Percentiles rank a stretch among this genome's conserved stretches.
Conservation (phyloP, 2,797 vertebrate genomes). For the Myiothlypis chrysogaster region DNA sequence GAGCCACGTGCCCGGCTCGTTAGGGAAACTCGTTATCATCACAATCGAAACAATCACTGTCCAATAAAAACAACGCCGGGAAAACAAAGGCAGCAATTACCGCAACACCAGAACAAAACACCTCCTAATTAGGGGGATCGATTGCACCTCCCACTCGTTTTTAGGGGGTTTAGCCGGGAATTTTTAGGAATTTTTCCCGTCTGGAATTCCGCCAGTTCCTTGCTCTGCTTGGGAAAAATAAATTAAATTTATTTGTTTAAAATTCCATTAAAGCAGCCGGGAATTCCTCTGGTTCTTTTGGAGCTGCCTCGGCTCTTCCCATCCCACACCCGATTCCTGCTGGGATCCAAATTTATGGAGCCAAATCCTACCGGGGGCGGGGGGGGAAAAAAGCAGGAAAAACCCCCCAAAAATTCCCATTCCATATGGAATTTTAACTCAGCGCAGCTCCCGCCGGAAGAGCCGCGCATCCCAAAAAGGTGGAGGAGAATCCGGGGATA, state of each 20-base stretch:
- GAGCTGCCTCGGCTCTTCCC: accelerated
- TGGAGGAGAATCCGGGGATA: not conserved
- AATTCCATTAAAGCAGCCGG: accelerated
- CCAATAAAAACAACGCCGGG: not conserved
- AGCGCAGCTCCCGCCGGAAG: not conserved
- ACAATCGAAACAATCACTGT: not conserved
- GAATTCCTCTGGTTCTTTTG: not conserved
- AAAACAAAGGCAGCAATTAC: not conserved
- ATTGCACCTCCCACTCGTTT: not conserved
- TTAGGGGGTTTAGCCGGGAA: no score
- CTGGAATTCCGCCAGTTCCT: not conserved
- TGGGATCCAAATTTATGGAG: accelerated
- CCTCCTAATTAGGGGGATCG: not conserved
- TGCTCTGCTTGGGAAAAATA: not conserved
- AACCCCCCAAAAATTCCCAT: not conserved
- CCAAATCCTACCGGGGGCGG: not conserved
- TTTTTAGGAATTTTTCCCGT: not conserved
- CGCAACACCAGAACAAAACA: not conserved
- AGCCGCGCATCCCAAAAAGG: not conserved
- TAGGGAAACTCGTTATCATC: not conserved
- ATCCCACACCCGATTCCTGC: not conserved
- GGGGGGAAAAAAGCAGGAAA: not conserved
- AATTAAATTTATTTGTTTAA: not conserved
- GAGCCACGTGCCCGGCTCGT: not conserved
- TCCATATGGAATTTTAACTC: not conserved